These are phyloP conservation scores for Flexamia atlantica DNA, from an alignment of 2,888 invertebrate species.

Conservation along the genomic window DNA sequence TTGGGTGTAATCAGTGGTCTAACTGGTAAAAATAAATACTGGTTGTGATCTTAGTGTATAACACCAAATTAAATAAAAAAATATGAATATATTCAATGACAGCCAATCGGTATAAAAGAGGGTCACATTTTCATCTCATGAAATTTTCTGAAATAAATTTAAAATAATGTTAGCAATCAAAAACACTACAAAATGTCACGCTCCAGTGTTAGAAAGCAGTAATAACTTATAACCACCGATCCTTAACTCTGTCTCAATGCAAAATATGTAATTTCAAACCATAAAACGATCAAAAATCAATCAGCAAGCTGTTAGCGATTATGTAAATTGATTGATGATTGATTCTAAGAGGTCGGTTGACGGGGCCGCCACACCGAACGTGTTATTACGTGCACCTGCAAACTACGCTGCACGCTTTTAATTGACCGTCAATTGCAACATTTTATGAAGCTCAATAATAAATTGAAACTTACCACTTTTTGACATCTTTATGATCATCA, in stretches of 20 bases:
- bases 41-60: too few relatives aligned
- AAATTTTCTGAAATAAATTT: slow-evolving; percentile 28
- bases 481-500: slow-evolving; percentile 24
- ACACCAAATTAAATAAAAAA: too few relatives aligned
- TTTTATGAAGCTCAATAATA: neutral
- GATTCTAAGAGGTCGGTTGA: neutral
- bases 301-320: slow-evolving; percentile 40
- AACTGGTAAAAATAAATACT: too few relatives aligned
- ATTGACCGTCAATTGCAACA: slow-evolving; percentile 10
- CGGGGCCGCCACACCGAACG: slow-evolving; percentile 12
- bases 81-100: too few relatives aligned
- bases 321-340: slow-evolving; percentile 51
- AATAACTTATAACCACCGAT: slow-evolving; percentile 11
- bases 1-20: too few relatives aligned
- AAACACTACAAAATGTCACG: slow-evolving; percentile 6
- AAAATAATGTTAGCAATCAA: neutral
- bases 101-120: neutral
- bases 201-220: slow-evolving; percentile 12
- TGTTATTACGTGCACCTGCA: slow-evolving; percentile 28
- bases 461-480: neutral
- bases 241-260: slow-evolving; percentile 16
- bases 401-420: neutral
- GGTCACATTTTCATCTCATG: slow-evolving; percentile 2
- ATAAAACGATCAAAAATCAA: slow-evolving; percentile 46
- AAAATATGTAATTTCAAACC: slow-evolving; percentile 48